Evolutionary conservation across 2,113 vertebrate genomes (phyloP).

Genomic region (Microcebus tavaratra): DNA sequence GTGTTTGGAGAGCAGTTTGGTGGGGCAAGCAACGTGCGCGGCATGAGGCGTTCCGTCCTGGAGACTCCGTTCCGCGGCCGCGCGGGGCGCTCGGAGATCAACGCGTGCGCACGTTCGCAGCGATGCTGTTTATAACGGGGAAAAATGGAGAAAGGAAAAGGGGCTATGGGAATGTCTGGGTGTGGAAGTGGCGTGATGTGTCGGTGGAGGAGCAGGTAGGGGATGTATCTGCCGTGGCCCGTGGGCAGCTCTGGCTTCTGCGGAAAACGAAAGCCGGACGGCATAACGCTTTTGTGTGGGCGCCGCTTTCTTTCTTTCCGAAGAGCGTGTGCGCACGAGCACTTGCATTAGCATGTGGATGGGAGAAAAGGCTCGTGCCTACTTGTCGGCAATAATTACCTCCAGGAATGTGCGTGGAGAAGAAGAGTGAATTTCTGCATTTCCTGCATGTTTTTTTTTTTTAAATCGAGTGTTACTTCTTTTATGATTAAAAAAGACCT

Average conservation of each 20-base stretch:
- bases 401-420: neutral
- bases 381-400: neutral
- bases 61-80: rapidly evolving
- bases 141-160: rapidly evolving
- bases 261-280: rapidly evolving
- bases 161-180: rapidly evolving
- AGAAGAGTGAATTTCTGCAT: neutral
- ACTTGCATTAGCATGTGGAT: neutral
- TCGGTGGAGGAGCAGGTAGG: rapidly evolving
- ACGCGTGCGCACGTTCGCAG: rapidly evolving
- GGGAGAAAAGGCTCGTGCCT: rapidly evolving
- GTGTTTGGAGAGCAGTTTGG: rapidly evolving
- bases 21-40: rapidly evolving
- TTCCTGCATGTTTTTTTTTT: neutral
- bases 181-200: rapidly evolving
- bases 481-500: neutral
- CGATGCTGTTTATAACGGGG: rapidly evolving
- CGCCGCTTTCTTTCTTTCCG: neutral
- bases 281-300: rapidly evolving
- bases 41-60: rapidly evolving
- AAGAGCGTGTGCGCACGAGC: too few relatives aligned
- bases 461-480: neutral
- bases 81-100: rapidly evolving
- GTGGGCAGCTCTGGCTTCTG: rapidly evolving
- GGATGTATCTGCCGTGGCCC: rapidly evolving